These are phyloP conservation scores for Hypolimnas misippus DNA, from an alignment of 2,888 invertebrate species.

Conservation along the genomic window DNA sequence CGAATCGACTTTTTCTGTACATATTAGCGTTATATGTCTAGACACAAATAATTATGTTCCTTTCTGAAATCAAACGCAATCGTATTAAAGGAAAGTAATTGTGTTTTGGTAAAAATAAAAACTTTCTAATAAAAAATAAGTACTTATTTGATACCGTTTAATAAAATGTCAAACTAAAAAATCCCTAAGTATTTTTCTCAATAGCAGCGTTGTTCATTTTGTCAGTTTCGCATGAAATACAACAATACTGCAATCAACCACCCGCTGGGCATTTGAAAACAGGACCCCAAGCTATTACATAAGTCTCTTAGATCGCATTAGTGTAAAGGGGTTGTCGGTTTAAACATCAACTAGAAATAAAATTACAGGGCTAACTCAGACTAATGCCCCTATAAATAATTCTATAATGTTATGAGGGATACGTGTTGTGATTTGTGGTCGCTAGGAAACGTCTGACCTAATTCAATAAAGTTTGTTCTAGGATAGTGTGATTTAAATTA, in stretches of 20 bases:
- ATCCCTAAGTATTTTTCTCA: conserved; percentile 22
- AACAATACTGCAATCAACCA: conserved; percentile 75
- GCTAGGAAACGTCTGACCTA: conserved; percentile 56
- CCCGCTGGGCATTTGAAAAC: conserved; percentile 71
- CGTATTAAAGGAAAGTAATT: background rate
- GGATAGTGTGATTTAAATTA: conserved; percentile 37
- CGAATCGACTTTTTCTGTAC: background rate
- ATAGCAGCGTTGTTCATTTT: conserved; percentile 39
- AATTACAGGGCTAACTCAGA: conserved; percentile 36
- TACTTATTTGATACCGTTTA: background rate
- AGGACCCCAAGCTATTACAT: conserved; percentile 35
- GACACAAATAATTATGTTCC: conserved; percentile 9
- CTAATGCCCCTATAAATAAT: conserved; percentile 43
- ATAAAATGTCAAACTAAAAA: background rate
- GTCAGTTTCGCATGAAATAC: conserved; percentile 45
- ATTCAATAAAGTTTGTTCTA: conserved; percentile 45
- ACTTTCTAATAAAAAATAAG: background rate
- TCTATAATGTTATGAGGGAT: conserved; percentile 47
- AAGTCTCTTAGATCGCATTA: conserved; percentile 33
- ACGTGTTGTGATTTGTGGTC: conserved; percentile 57
- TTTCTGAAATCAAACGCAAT: background rate
- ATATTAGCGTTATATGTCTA: background rate
- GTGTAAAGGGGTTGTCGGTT: conserved; percentile 34
- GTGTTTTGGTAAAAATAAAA: conserved; percentile 1
- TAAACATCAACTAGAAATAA: conserved; percentile 27